A percentile compares a stretch with the other conserved stretches of the same genome.
phyloP scores from a whole-genome alignment of 2,888 invertebrate species.

The Zaprionus bogoriensis region DNA sequence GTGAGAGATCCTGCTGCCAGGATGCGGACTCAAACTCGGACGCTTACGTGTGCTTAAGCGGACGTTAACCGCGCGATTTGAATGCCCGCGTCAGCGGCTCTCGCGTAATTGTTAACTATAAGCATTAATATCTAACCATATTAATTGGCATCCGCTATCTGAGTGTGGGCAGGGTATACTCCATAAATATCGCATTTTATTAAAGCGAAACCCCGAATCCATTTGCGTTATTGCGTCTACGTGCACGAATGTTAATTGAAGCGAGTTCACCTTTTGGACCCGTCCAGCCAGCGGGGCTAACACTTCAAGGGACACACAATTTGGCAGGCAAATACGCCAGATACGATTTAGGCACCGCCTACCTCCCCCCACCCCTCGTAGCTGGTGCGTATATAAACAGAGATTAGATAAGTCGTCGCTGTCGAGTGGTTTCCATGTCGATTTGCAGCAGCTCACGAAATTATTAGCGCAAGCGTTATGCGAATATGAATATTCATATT shows the following conservation, averaged over 20 bases:
- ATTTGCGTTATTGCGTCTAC: conserved; percentile 77
- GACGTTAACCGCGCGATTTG: conserved; percentile 19
- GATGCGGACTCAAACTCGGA: neutral
- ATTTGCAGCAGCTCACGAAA: conserved; percentile 33
- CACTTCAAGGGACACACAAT: neutral
- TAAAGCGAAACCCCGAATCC: conserved; percentile 66
- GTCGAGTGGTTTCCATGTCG: conserved; percentile 36
- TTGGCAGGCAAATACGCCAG: conserved; percentile 4
- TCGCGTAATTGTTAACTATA: conserved; percentile 61
- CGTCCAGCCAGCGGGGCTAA: neutral
- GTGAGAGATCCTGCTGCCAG: too few species aligned
- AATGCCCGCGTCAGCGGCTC: conserved; percentile 33
- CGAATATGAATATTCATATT: conserved; percentile 49
- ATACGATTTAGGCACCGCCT: neutral
- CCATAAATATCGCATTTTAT: conserved; percentile 76
- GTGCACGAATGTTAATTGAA: conserved; percentile 77
- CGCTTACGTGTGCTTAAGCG: too few species aligned
- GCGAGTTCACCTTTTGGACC: conserved; percentile 41
- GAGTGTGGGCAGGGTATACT: conserved; percentile 48
- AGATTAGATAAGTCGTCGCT: conserved; percentile 68
- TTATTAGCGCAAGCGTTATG: conserved; percentile 37
- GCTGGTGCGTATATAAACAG: too few species aligned
- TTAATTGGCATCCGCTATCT: conserved; percentile 61
- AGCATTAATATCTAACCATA: conserved; percentile 61
- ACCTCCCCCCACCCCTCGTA: too few species aligned